phyloP scores from a whole-genome alignment of 1,140 invertebrate genomes.

The Aphelinus certus region DNA sequence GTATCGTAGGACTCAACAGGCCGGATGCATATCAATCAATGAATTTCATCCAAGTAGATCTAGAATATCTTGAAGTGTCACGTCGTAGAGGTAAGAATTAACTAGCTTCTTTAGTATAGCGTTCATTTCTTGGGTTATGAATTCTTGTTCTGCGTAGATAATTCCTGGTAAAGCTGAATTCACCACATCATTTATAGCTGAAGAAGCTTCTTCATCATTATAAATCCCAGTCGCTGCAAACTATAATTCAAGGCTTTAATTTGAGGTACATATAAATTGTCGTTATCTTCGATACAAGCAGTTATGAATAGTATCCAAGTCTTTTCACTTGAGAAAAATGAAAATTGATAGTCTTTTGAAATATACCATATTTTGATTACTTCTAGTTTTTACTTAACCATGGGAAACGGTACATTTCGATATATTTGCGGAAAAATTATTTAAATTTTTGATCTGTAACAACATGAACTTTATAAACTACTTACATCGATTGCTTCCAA shows the following conservation, averaged over 20 bases:
- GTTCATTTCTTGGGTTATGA: background rate
- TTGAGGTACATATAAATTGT: no score
- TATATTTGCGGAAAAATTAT: no score
- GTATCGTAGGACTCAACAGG: no score
- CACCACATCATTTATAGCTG: constrained; percentile 2
- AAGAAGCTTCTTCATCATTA: background rate
- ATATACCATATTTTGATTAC: background rate
- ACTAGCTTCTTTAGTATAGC: background rate
- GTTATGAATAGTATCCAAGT: background rate
- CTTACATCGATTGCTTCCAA: no score
- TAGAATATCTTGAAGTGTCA: constrained; percentile 1
- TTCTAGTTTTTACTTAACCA: no score
- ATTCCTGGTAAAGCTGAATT: background rate
- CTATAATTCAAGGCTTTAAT: background rate
- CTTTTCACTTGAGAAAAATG: background rate
- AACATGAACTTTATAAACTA: no score
- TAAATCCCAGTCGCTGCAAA: constrained; percentile 1
- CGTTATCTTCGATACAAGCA: no score
- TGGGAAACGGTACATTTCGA: no score
- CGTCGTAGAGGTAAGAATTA: background rate
- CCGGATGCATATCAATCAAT: no score
- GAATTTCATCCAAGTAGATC: no score
- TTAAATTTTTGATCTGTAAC: no score
- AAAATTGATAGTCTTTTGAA: background rate
- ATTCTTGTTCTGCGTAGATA: background rate